Percentiles rank a stretch among this genome's conserved stretches.
phyloP scores from a whole-genome alignment of 2,888 invertebrate species.

The Rhynchonema sp. region DNA sequence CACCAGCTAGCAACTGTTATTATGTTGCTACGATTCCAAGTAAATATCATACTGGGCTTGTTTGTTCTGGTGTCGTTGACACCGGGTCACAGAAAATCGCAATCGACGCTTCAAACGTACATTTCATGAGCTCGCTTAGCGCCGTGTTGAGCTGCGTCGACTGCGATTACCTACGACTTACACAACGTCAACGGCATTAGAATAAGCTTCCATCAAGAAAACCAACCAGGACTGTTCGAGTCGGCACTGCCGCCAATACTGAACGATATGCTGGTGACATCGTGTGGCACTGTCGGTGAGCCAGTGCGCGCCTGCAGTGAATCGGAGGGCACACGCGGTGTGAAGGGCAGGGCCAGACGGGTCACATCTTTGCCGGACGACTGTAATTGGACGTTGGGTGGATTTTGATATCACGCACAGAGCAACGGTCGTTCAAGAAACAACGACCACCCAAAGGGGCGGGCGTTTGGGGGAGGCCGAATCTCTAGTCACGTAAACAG shows the following conservation, averaged over 20 bases:
- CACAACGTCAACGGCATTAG: neutral
- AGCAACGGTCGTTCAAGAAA: neutral
- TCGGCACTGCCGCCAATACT: neutral
- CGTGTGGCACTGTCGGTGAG: neutral
- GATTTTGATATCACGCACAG: neutral
- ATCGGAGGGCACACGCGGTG: neutral
- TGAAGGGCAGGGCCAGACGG: neutral
- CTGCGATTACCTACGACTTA: neutral
- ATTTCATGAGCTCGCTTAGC: no score
- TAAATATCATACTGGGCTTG: no score
- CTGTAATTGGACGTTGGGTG: neutral
- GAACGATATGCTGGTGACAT: neutral
- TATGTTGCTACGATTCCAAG: no score
- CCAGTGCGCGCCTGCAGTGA: neutral
- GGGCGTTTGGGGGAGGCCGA: no score
- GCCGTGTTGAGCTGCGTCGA: no score
- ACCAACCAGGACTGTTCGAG: neutral
- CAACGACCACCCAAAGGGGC: no score
- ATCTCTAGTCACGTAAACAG: no score
- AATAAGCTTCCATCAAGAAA: neutral
- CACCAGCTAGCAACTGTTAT: no score
- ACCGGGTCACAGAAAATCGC: no score
- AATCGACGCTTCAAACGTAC: no score
- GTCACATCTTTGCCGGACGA: neutral
- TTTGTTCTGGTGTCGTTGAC: no score